A percentile compares a stretch with the other conserved stretches of the same genome.
Conservation (phyloP, 53 echinoderm and acorn worm species). For the Arbacia lixula region DNA sequence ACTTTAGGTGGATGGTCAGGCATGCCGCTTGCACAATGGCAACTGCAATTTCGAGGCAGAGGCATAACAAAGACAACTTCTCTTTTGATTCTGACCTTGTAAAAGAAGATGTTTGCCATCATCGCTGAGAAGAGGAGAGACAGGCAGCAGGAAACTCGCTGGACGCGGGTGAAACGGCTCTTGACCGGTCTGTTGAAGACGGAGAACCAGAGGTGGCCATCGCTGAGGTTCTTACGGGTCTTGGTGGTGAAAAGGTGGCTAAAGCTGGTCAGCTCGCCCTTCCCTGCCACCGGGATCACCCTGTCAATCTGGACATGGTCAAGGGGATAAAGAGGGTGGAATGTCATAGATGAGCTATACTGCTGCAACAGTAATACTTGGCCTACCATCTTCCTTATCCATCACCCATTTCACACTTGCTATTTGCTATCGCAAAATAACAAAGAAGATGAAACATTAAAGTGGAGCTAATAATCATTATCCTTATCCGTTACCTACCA, state of each 20-base stretch:
- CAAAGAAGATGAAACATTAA: too few species aligned
- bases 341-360: background rate
- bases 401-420: background rate
- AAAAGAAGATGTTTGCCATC: slow-evolving; percentile 98
- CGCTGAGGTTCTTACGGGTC: slow-evolving; percentile 87
- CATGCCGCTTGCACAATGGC: too few species aligned
- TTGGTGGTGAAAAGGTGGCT: slow-evolving; percentile 88
- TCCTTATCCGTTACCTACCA: too few species aligned
- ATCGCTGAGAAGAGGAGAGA: slow-evolving; percentile 95
- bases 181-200: slow-evolving; percentile 83
- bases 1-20: too few species aligned
- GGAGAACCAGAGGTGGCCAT: slow-evolving; percentile 96
- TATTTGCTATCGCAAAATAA: too few species aligned
- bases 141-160: slow-evolving; percentile 91
- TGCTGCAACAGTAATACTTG: background rate
- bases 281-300: slow-evolving; percentile 89
- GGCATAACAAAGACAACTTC: too few species aligned
- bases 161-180: slow-evolving; percentile 91
- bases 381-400: background rate
- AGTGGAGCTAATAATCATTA: too few species aligned
- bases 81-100: slow-evolving; percentile 68
- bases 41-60: too few species aligned
- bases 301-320: slow-evolving; percentile 76
- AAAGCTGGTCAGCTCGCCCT: slow-evolving; percentile 91
- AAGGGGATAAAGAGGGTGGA: background rate